Evolutionary conservation across 2,797 vertebrate genomes (phyloP).

Genomic region (Natrix natrix): DNA sequence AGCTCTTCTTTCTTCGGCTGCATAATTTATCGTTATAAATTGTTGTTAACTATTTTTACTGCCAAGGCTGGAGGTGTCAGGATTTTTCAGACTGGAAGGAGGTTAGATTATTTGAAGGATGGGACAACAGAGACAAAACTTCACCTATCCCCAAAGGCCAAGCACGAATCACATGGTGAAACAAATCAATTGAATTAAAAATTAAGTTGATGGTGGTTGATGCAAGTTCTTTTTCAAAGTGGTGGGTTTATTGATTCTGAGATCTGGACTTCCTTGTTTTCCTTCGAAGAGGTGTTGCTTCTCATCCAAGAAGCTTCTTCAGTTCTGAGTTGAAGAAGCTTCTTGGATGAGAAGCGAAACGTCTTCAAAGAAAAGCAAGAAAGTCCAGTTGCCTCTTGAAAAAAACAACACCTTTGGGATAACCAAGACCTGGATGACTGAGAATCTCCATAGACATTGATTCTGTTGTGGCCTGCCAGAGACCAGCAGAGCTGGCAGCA

Average conservation of each 20-base stretch:
- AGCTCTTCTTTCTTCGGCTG: background rate
- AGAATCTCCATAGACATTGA: background rate
- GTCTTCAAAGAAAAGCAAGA: too few relatives aligned
- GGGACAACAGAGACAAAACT: fast-evolving
- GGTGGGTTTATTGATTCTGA: background rate
- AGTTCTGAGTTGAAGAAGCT: too few relatives aligned
- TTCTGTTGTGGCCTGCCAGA: background rate
- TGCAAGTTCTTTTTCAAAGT: background rate
- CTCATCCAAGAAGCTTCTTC: too few relatives aligned
- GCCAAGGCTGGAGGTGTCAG: background rate
- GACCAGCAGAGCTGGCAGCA: too few relatives aligned
- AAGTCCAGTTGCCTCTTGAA: too few relatives aligned
- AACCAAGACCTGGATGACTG: too few relatives aligned
- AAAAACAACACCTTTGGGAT: too few relatives aligned
- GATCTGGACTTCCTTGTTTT: background rate
- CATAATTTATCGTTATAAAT: background rate
- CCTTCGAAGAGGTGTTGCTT: too few relatives aligned
- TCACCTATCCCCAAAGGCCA: background rate
- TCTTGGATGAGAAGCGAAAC: too few relatives aligned
- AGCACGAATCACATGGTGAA: background rate
- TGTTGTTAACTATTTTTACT: background rate
- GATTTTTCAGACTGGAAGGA: background rate
- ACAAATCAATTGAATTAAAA: background rate
- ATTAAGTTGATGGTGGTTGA: background rate
- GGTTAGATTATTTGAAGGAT: background rate